Evolutionary conservation across 2,888 invertebrate genomes (phyloP).

Genomic region (Tyria jacobaeae): DNA sequence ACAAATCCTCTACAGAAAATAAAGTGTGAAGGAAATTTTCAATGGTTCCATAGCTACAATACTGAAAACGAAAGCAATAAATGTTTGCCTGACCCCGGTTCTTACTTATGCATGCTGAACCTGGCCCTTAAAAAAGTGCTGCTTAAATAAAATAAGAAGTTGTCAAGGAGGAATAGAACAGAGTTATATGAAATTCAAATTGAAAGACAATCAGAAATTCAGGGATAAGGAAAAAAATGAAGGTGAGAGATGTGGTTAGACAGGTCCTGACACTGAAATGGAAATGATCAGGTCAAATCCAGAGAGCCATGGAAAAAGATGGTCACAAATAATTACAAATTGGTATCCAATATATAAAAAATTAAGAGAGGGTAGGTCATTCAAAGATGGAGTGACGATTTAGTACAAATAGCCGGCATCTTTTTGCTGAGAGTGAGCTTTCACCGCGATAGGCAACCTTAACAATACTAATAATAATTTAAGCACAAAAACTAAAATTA

Average conservation of each 20-base stretch:
- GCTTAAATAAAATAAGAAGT: constrained; percentile 9
- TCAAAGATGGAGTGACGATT: neutral
- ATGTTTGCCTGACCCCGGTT: neutral
- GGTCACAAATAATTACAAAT: constrained; percentile 13
- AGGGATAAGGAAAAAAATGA: constrained; percentile 13
- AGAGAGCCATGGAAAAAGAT: constrained; percentile 14
- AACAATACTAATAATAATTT: too few species aligned
- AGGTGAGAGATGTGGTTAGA: constrained; percentile 12
- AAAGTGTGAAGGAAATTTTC: constrained; percentile 7
- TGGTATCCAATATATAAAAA: constrained; percentile 8
- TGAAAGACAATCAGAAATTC: constrained; percentile 14
- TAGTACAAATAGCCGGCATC: neutral
- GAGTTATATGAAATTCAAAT: constrained; percentile 18
- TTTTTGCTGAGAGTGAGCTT: neutral
- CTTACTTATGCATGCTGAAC: constrained; percentile 18
- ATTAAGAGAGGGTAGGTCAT: neutral
- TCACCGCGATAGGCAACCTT: too few species aligned
- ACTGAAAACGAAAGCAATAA: neutral
- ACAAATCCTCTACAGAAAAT: neutral
- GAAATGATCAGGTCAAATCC: constrained; percentile 21
- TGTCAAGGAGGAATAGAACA: constrained; percentile 19
- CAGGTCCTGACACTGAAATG: constrained; percentile 16
- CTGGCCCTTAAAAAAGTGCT: constrained; percentile 8
- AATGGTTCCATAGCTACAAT: neutral
- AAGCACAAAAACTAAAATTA: too few species aligned